Base-by-base conservation (phyloP, 2,113 vertebrate genomes). In the Amazona guildingii region DNA sequence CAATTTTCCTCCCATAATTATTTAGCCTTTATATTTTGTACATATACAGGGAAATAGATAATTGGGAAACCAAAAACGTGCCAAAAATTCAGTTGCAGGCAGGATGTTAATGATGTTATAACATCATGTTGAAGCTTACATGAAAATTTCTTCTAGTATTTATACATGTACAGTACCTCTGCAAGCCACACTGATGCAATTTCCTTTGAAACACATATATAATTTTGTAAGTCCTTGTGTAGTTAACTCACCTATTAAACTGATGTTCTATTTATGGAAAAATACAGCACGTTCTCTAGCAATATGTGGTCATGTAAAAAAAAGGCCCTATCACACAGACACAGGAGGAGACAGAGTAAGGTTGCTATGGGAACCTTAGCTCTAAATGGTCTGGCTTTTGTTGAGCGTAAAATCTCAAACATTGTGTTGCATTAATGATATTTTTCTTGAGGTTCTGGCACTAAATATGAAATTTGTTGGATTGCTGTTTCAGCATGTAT, bases 371-470 rank as follows among this genome's bases (percentile, higher is more conserved):
- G 94, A 97, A 97, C 92, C 82, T 92, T 95, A 95, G 94, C 80
- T 95, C 86, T 94, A 97, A 96, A 96, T 94, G 96, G 73, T 96
- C 88, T 96, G 91, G 92, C 74, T 91, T 97, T 96, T 94, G 83
- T 94, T 92, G 93, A 91, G 92, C 93, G 96, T 96, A 91, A 97
- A 97, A 96, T 96, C 91, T 96, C 94, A 92, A 97, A 96, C 67
- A 94, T 75, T 89, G 92, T 70, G 46, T 88, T 96, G 90, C 87
- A 94, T 93, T 97, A 96, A 96, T 97, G 94, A 96, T 78, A 85
- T 83, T 95, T 97, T 94, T 81, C 77, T 92, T 79, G 77, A 92
- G 95, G 66, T 79, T 76, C 91, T 79, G 66, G 74, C 76, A 87
- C 57, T 23, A 81, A 86, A 54, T 88, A 95, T 82, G 52, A 85